Percentiles rank a stretch among this genome's conserved stretches.
Conservation (phyloP, 2,888 invertebrate species). For the Heliconius ethilla region DNA sequence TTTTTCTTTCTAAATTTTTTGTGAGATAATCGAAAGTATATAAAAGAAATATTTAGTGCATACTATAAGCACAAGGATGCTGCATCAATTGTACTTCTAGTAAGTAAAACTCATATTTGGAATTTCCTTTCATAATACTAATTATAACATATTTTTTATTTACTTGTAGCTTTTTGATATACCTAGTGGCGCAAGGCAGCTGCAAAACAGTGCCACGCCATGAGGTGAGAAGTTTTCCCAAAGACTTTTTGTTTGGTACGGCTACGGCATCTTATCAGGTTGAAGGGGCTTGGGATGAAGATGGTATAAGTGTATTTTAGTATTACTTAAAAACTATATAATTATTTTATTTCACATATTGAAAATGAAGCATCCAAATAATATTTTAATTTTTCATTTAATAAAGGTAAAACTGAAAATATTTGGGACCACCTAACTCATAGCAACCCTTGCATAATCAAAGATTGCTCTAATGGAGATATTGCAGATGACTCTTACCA, state of each 20-base stretch:
- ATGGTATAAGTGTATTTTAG: conserved; percentile 47
- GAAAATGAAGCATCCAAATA: background rate
- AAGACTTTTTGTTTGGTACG: conserved; percentile 51
- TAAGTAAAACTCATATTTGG: background rate
- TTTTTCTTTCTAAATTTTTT: background rate
- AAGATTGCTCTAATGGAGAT: conserved; percentile 78
- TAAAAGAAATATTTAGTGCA: background rate
- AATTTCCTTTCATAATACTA: background rate
- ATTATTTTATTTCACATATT: background rate
- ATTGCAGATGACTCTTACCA: conserved; percentile 81
- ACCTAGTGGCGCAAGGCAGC: conserved; percentile 41
- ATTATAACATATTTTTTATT: conserved; percentile 8
- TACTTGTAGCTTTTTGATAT: conserved; percentile 7
- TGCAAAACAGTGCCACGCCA: conserved; percentile 19
- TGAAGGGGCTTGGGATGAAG: conserved; percentile 57
- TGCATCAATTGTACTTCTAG: background rate
- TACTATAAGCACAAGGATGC: background rate
- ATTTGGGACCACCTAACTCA: conserved; percentile 83
- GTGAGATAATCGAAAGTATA: background rate
- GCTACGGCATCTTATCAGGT: conserved; percentile 56
- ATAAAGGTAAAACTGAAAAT: conserved; percentile 72
- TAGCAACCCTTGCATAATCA: conserved; percentile 64
- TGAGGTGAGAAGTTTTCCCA: conserved; percentile 48
- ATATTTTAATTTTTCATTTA: background rate
- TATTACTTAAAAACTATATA: background rate